Percentiles rank a stretch among this genome's conserved stretches.
Conservation (phyloP, 2,113 vertebrate species). For the Petaurus breviceps region DNA sequence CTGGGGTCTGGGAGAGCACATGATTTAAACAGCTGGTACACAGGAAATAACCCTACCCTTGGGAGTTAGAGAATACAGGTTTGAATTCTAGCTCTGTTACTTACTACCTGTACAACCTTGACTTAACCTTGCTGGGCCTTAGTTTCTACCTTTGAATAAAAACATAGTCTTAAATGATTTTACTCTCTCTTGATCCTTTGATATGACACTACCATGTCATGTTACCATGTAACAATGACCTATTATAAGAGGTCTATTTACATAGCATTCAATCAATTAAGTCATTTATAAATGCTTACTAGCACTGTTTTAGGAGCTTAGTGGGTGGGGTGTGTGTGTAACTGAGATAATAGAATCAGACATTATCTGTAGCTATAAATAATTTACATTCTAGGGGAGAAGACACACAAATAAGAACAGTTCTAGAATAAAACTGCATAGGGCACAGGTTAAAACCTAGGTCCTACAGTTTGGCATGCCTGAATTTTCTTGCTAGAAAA, state of each 20-base stretch:
- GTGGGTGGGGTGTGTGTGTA: not conserved
- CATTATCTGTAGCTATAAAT: not conserved
- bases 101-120: not conserved
- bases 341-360: not conserved
- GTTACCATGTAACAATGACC: not conserved
- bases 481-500: conserved; percentile 44
- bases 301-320: not conserved
- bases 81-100: not conserved
- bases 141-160: not conserved
- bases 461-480: conserved; percentile 55
- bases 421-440: conserved; percentile 29
- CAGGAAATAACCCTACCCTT: not conserved
- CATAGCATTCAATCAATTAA: not conserved
- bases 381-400: not conserved
- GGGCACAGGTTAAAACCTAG: conserved; percentile 13
- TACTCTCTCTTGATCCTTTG: not conserved
- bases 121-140: not conserved
- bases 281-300: not conserved
- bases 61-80: not conserved
- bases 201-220: not conserved
- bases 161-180: not conserved
- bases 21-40: not conserved
- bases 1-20: not conserved
- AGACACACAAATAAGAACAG: not conserved
- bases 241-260: not conserved